Percentiles rank a stretch among this genome's conserved stretches.
Conservation (phyloP, 2,888 invertebrate species). For the Euplagia quadripunctaria region DNA sequence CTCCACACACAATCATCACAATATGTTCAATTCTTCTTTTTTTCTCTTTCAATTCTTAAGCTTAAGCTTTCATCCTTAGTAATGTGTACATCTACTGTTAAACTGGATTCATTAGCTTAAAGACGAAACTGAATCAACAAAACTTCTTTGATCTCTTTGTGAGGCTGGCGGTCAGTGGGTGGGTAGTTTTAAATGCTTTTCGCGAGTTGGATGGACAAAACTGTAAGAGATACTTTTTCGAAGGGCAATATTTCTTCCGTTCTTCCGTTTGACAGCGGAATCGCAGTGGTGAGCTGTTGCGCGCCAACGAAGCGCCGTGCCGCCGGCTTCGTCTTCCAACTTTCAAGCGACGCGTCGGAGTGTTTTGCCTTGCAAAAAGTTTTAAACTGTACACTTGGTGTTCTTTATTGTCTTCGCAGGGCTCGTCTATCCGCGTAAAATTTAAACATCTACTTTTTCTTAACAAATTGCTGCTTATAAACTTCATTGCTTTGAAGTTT, state of each 20-base stretch:
- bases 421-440: slow-evolving; percentile 73
- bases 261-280: slow-evolving; percentile 80
- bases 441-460: slow-evolving; percentile 72
- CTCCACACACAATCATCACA: slow-evolving; percentile 22
- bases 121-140: slow-evolving; percentile 8
- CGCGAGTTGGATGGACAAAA: slow-evolving; percentile 60
- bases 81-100: background rate
- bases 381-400: slow-evolving; percentile 82
- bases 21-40: slow-evolving; percentile 7
- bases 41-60: too few species aligned
- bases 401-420: slow-evolving; percentile 82
- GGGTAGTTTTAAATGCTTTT: slow-evolving; percentile 61
- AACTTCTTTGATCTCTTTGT: slow-evolving; percentile 13
- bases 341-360: slow-evolving; percentile 74
- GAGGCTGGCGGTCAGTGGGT: slow-evolving; percentile 34
- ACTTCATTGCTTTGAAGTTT: slow-evolving; percentile 66
- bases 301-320: slow-evolving; percentile 46
- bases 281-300: slow-evolving; percentile 63
- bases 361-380: slow-evolving; percentile 77
- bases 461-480: slow-evolving; percentile 66
- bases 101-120: background rate
- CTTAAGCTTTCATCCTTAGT: slow-evolving; percentile 13
- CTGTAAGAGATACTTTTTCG: slow-evolving; percentile 57
- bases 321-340: slow-evolving; percentile 77
- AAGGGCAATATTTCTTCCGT: slow-evolving; percentile 81